phyloP scores from a whole-genome alignment of 2,113 vertebrate genomes.

The Bujurquina vittata region DNA sequence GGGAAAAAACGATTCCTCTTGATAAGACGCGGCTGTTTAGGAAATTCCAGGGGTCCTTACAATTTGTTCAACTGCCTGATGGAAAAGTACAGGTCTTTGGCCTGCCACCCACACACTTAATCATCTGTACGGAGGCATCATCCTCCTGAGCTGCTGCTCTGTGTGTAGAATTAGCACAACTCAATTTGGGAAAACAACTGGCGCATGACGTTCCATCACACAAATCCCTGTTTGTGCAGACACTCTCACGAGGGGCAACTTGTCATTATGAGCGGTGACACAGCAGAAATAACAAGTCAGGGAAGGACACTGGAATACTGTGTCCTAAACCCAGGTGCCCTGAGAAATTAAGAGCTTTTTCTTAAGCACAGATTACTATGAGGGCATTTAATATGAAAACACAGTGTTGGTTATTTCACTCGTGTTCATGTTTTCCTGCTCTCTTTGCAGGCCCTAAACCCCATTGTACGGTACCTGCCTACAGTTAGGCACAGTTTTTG shows the following conservation, averaged over 20 bases:
- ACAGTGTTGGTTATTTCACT: background rate
- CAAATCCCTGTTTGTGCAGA: conserved; percentile 60
- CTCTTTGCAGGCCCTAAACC: background rate
- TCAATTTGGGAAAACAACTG: conserved; percentile 69
- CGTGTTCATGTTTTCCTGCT: background rate
- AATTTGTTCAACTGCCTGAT: conserved; percentile 54
- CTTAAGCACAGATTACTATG: background rate
- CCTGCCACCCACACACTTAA: background rate
- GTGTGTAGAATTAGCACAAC: conserved; percentile 62
- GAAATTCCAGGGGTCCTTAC: conserved; percentile 50
- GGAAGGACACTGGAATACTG: background rate
- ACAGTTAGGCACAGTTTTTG: background rate
- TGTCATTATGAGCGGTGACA: conserved; percentile 35
- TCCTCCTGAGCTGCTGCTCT: conserved; percentile 19
- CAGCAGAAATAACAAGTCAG: conserved; percentile 3
- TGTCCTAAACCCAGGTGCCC: background rate
- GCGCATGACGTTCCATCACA: conserved; percentile 57
- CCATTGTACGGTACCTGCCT: background rate
- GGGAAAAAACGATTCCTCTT: background rate
- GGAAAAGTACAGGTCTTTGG: conserved; percentile 69
- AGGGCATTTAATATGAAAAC: background rate
- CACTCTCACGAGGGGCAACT: conserved; percentile 33
- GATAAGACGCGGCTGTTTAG: conserved; percentile 33
- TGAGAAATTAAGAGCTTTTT: background rate
- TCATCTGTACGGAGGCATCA: background rate